Evolutionary conservation across 2,797 vertebrate species (phyloP).

Genomic region (Calcarius lapponicus): DNA sequence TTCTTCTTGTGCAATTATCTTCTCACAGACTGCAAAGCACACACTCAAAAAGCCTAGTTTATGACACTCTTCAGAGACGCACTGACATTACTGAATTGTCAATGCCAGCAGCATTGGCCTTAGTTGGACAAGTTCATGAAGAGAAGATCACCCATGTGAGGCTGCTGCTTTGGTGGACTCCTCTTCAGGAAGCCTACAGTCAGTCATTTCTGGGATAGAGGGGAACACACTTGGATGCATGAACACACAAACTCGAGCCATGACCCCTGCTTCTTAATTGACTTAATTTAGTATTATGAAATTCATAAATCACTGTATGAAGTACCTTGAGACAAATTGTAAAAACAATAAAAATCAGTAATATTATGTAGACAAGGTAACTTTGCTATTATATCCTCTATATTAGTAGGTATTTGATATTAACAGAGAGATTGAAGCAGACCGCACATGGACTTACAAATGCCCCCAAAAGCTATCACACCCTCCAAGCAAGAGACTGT

Average conservation of each 20-base stretch:
- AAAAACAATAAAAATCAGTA: neutral
- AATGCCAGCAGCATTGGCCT: neutral
- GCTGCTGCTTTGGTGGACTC: neutral
- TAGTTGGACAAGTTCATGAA: neutral
- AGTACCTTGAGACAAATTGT: neutral
- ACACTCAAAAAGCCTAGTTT: neutral
- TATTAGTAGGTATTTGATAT: neutral
- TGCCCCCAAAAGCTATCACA: neutral
- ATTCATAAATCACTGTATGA: neutral
- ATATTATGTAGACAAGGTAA: neutral
- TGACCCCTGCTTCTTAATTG: neutral
- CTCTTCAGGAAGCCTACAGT: neutral
- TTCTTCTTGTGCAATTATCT: neutral
- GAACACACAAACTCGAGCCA: neutral
- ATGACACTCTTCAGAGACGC: neutral
- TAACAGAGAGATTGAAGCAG: neutral
- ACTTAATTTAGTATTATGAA: neutral
- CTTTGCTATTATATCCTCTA: neutral
- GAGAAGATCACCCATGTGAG: neutral
- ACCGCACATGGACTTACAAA: neutral
- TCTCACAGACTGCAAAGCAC: neutral
- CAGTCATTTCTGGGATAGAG: accelerated
- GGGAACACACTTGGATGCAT: neutral
- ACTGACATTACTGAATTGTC: neutral
- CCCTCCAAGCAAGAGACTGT: neutral